A percentile compares a stretch with the other conserved stretches of the same genome.
phyloP scores from a whole-genome alignment of 2,888 invertebrate genomes.

The Callyntrura sp. region DNA sequence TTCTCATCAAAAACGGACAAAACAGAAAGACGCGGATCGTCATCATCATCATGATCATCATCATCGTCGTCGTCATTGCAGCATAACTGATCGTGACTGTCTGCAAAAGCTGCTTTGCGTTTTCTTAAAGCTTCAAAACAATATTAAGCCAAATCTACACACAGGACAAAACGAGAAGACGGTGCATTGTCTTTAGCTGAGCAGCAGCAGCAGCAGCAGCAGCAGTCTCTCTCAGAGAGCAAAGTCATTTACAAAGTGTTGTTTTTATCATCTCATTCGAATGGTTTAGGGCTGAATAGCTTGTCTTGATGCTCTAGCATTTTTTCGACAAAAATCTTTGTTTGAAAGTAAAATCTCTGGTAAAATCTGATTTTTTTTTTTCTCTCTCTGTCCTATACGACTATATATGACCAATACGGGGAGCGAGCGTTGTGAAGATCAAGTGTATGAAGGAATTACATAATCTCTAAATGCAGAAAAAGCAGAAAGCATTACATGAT shows the following conservation, averaged over 20 bases:
- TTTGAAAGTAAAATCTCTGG: conserved; percentile 1
- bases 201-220: background rate
- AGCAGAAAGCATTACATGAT: conserved; percentile 4
- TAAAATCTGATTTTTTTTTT: background rate
- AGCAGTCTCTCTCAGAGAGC: background rate
- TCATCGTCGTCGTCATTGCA: background rate
- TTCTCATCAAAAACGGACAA: conserved; percentile 39
- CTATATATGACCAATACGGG: background rate
- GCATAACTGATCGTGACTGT: conserved; percentile 41
- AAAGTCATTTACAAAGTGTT: conserved; percentile 12
- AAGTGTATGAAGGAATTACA: conserved; percentile 8
- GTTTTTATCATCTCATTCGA: conserved; percentile 9
- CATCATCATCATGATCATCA: no score
- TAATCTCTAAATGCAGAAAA: conserved; percentile 7
- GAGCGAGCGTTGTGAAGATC: background rate
- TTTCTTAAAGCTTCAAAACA: conserved; percentile 12
- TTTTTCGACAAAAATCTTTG: conserved; percentile 5
- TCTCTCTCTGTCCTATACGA: background rate
- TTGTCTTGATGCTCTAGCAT: background rate
- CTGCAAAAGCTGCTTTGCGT: conserved; percentile 31
- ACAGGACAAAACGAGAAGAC: background rate
- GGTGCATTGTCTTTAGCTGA: conserved; percentile 29
- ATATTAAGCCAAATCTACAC: background rate
- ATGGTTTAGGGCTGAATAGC: conserved; percentile 6
- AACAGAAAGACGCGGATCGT: background rate